Conservation (phyloP, 2,797 vertebrate species). For the Silurus lanzhouensis region DNA sequence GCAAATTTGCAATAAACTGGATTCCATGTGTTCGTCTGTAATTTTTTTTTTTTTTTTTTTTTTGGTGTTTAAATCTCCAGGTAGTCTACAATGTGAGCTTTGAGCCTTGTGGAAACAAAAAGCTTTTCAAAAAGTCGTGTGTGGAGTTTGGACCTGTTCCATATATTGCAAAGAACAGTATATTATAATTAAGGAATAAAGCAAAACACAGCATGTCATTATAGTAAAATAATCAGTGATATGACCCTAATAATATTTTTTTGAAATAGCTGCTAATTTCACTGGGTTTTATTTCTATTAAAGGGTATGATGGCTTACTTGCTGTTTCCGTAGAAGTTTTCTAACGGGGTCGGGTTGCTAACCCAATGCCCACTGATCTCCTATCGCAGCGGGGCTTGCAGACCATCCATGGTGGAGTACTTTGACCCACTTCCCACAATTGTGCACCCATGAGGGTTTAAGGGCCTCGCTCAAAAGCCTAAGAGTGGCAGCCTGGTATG, state of each 20-base stretch:
- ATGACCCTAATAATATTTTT: background rate
- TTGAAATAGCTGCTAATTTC: background rate
- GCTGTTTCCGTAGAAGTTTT: no score
- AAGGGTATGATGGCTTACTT: no score
- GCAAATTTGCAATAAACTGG: constrained; percentile 28
- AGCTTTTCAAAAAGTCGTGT: background rate
- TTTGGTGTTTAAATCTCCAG: background rate
- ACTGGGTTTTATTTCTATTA: background rate
- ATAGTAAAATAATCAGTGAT: background rate
- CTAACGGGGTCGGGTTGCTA: no score
- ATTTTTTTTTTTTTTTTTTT: background rate
- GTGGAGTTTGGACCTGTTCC: background rate
- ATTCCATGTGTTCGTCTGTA: background rate
- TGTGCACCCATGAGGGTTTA: no score
- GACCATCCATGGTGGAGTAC: no score
- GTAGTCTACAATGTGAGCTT: background rate
- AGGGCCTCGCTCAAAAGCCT: no score
- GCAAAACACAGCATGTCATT: no score
- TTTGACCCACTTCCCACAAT: no score
- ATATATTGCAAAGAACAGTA: background rate
- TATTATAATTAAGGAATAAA: background rate
- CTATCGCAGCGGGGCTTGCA: no score
- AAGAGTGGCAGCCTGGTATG: no score
- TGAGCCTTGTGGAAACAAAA: background rate
- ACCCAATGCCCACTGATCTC: no score